A percentile compares a stretch with the other conserved stretches of the same genome.
These are phyloP conservation scores for Tetheella fluctuosa DNA, from an alignment of 2,888 invertebrate genomes.

Conservation along the genomic window DNA sequence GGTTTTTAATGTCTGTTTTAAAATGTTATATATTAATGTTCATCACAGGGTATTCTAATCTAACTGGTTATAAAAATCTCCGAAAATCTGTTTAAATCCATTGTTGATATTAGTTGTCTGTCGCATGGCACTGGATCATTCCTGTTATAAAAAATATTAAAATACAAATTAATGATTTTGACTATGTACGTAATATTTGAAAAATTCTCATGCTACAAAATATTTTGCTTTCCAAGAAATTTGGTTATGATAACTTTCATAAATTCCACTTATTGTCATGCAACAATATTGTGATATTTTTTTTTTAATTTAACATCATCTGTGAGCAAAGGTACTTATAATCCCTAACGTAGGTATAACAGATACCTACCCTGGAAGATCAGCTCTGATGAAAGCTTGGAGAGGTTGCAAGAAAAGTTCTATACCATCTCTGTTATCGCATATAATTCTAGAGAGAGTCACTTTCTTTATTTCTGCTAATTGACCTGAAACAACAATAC, in stretches of 20 bases:
- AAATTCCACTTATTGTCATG: too few relatives aligned
- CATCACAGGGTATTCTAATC: not conserved
- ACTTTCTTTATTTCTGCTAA: slow-evolving; percentile 87
- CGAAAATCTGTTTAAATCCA: slow-evolving; percentile 87
- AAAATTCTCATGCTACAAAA: too few relatives aligned
- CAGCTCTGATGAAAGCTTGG: slow-evolving; percentile 85
- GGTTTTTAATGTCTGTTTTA: not conserved
- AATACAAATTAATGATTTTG: not conserved
- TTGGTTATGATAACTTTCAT: too few relatives aligned
- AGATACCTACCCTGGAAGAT: slow-evolving; percentile 83
- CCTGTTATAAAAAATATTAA: slow-evolving; percentile 80
- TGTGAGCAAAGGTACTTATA: too few relatives aligned
- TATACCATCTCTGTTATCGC: slow-evolving; percentile 89
- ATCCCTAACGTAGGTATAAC: too few relatives aligned
- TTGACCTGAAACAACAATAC: slow-evolving; percentile 80
- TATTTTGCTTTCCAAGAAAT: too few relatives aligned
- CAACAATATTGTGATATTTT: too few relatives aligned
- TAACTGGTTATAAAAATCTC: slow-evolving; percentile 49
- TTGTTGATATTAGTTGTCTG: slow-evolving; percentile 81
- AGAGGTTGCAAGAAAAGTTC: slow-evolving; percentile 83
- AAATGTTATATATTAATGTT: not conserved
- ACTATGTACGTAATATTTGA: too few relatives aligned
- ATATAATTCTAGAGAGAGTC: slow-evolving; percentile 87
- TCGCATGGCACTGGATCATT: slow-evolving; percentile 87
- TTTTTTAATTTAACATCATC: too few relatives aligned